Percentiles rank a stretch among this genome's conserved stretches.
These are phyloP conservation scores for Adela reaumurella DNA, from an alignment of 2,888 invertebrate species.

Conservation along the genomic window DNA sequence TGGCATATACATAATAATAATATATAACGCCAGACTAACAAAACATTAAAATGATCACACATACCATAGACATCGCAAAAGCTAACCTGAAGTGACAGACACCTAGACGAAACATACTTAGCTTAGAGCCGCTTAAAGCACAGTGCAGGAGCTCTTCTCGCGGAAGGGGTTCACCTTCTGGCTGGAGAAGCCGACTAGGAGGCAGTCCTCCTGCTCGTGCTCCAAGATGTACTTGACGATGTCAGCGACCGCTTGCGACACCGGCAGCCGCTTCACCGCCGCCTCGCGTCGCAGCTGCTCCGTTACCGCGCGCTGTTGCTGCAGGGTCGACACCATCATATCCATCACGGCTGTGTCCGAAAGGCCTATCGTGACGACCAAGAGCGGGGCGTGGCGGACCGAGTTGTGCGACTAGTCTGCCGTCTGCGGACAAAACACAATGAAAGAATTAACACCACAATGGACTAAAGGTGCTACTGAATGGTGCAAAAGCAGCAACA, in stretches of 20 bases:
- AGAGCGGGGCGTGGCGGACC: background rate
- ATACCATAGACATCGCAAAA: no score
- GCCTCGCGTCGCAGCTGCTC: constrained; percentile 92
- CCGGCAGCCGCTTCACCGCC: constrained; percentile 78
- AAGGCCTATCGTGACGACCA: constrained; percentile 70
- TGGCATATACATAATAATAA: no score
- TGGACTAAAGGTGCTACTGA: no score
- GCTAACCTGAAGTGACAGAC: no score
- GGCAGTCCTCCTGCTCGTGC: constrained; percentile 89
- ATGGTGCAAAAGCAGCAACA: no score
- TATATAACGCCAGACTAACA: no score
- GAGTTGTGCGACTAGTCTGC: background rate
- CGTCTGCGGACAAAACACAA: background rate
- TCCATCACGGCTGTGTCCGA: constrained; percentile 87
- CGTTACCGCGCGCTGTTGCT: constrained; percentile 90
- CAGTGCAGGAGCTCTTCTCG: constrained; percentile 85
- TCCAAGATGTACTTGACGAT: constrained; percentile 88
- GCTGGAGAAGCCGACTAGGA: constrained; percentile 89
- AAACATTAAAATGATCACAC: no score
- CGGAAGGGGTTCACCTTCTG: constrained; percentile 95
- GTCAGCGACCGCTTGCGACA: constrained; percentile 88
- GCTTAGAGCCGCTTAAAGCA: constrained; percentile 65
- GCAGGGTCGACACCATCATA: constrained; percentile 90
- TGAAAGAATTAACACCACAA: no score
- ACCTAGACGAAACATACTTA: background rate